phyloP scores from a whole-genome alignment of 2,888 invertebrate species.

The Iphiclides podalirius region DNA sequence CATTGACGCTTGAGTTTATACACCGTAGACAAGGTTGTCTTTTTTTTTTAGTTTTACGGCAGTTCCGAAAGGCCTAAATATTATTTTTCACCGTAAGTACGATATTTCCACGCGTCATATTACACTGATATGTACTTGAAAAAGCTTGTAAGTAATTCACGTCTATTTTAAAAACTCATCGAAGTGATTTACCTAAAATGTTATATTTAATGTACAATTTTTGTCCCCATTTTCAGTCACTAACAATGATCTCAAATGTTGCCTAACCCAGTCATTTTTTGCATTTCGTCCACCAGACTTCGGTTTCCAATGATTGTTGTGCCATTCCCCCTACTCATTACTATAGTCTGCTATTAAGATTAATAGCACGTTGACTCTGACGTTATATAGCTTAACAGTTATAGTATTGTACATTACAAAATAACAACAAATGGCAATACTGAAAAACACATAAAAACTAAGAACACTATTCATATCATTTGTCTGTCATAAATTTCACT shows the following conservation, averaged over 20 bases:
- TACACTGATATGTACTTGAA: constrained; percentile 17
- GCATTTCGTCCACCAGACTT: constrained; percentile 42
- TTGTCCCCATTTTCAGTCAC: constrained; percentile 28
- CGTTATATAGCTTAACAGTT: constrained; percentile 29
- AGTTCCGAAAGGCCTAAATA: constrained; percentile 34
- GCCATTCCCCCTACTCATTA: constrained; percentile 41
- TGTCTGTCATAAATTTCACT: too few species aligned
- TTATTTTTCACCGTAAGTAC: constrained; percentile 45
- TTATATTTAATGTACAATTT: constrained; percentile 8
- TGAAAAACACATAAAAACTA: not conserved
- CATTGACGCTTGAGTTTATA: constrained; percentile 26
- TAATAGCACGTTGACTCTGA: constrained; percentile 15
- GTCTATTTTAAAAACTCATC: constrained; percentile 1
- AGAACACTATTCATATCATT: not conserved
- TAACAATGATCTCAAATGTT: constrained; percentile 73
- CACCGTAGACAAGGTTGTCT: not conserved
- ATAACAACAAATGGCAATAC: not conserved
- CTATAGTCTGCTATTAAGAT: constrained; percentile 23
- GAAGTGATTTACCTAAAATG: not conserved
- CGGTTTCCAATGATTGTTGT: constrained; percentile 42
- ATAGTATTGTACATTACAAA: constrained; percentile 6
- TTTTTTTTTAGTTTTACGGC: not conserved
- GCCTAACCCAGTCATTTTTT: constrained; percentile 65
- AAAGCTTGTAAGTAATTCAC: constrained; percentile 21
- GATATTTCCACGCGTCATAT: constrained; percentile 47